Evolutionary conservation across 2,888 invertebrate species (phyloP).

Genomic region (Seira musarum): DNA sequence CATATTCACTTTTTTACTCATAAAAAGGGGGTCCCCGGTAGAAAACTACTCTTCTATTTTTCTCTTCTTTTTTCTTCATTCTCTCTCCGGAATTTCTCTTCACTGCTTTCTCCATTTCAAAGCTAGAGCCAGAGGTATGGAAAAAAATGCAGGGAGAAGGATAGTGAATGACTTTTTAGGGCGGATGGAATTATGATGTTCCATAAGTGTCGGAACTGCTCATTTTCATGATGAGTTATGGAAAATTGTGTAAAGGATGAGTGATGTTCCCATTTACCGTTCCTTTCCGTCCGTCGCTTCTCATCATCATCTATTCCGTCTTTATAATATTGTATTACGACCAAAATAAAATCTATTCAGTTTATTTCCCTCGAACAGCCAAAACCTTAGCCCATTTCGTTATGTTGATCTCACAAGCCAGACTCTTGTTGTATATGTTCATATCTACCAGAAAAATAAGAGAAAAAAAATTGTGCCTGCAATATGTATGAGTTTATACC

Average conservation of each 20-base stretch:
- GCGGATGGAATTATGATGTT: constrained; percentile 62
- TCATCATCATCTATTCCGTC: constrained; percentile 56
- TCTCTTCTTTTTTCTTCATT: too few relatives aligned
- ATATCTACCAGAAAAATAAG: constrained; percentile 33
- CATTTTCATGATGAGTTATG: constrained; percentile 69
- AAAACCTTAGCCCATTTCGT: background rate
- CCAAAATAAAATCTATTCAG: background rate
- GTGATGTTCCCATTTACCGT: constrained; percentile 63
- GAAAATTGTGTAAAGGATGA: constrained; percentile 64
- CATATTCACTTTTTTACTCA: constrained; percentile 39
- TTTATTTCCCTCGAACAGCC: background rate
- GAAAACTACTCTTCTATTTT: too few relatives aligned
- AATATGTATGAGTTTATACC: constrained; percentile 43
- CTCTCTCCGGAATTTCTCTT: constrained; percentile 39
- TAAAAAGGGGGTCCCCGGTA: constrained; percentile 41
- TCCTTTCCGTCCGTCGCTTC: constrained; percentile 63
- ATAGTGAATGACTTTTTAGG: constrained; percentile 57
- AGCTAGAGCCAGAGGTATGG: constrained; percentile 13
- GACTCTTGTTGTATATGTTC: constrained; percentile 25
- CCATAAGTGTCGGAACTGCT: constrained; percentile 68
- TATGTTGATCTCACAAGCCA: background rate
- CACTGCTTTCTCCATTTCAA: constrained; percentile 26
- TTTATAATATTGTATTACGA: background rate
- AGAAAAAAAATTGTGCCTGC: too few relatives aligned
- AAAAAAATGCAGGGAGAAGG: background rate